A percentile compares a stretch with the other conserved stretches of the same genome.
Conservation (phyloP, 1,140 invertebrate species). For the Ceratosolen fusciceps region DNA sequence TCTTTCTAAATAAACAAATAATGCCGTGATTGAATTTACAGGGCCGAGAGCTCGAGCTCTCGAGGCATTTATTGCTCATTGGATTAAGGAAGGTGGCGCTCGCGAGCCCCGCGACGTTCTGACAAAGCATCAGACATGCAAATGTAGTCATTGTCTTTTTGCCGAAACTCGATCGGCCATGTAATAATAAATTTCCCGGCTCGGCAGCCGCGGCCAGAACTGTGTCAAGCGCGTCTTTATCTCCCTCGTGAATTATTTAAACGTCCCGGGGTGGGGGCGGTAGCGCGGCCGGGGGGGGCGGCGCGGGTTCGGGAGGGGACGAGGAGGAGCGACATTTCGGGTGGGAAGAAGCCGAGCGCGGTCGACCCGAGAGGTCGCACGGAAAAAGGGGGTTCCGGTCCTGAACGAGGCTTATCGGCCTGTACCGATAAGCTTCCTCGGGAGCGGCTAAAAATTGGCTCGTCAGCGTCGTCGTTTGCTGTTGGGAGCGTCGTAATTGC, state of each 20-base stretch:
- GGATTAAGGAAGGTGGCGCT: not conserved
- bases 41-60: too few relatives aligned
- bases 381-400: too few relatives aligned
- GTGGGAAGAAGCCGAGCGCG: not conserved
- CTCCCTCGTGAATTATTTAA: not conserved
- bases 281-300: not conserved
- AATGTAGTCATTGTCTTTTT: not conserved
- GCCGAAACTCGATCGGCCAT: not conserved
- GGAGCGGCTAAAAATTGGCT: constrained; percentile 26
- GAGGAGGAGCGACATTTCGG: not conserved
- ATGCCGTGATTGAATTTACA: not conserved
- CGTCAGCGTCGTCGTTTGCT: constrained; percentile 21
- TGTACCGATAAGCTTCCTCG: too few relatives aligned
- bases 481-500: too few relatives aligned
- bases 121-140: constrained; percentile 14
- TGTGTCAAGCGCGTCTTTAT: not conserved
- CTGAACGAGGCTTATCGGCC: too few relatives aligned
- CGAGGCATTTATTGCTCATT: not conserved
- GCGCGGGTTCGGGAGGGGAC: not conserved
- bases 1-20: not conserved
- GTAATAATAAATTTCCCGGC: not conserved
- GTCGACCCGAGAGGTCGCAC: too few relatives aligned
- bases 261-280: not conserved
- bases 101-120: not conserved
- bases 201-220: not conserved